Evolutionary conservation across 1,140 invertebrate genomes (phyloP).

Genomic region (Bombus affinis): DNA sequence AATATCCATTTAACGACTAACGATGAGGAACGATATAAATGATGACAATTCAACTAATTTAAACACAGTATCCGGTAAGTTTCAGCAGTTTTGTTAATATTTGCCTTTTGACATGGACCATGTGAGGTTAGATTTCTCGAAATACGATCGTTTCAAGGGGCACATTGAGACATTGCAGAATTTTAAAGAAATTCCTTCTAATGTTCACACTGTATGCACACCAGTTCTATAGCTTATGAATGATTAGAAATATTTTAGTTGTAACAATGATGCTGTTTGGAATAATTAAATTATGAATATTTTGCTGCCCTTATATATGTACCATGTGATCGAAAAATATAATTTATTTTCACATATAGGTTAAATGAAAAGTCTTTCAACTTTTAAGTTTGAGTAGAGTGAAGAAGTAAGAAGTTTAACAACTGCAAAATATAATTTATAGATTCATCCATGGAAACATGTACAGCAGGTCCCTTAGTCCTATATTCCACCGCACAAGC

Average conservation of each 20-base stretch:
- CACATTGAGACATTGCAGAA: not conserved
- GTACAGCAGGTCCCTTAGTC: slow-evolving; percentile 69
- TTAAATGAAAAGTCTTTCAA: not conserved
- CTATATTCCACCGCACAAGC: slow-evolving; percentile 75
- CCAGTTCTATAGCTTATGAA: not conserved
- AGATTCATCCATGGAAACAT: slow-evolving; percentile 34
- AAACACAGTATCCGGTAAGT: slow-evolving; percentile 56
- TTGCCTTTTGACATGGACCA: slow-evolving; percentile 33
- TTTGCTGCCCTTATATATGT: not conserved
- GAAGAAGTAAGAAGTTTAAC: not conserved
- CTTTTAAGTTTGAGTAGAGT: not conserved
- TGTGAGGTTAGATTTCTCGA: slow-evolving; percentile 50
- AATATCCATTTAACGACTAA: not conserved
- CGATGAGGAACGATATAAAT: slow-evolving; percentile 56
- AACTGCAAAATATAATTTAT: not conserved
- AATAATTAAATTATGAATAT: slow-evolving; percentile 7
- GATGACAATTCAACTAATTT: slow-evolving; percentile 42
- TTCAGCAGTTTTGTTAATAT: not conserved
- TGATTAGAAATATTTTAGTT: not conserved
- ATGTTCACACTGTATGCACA: too few species aligned
- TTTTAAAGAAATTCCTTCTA: not conserved
- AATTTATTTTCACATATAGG: not conserved
- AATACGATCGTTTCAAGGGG: slow-evolving; percentile 16
- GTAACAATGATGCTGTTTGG: not conserved
- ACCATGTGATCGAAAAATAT: not conserved